These are phyloP conservation scores for Equus przewalskii DNA, from an alignment of 2,113 vertebrate genomes.

Conservation along the genomic window DNA sequence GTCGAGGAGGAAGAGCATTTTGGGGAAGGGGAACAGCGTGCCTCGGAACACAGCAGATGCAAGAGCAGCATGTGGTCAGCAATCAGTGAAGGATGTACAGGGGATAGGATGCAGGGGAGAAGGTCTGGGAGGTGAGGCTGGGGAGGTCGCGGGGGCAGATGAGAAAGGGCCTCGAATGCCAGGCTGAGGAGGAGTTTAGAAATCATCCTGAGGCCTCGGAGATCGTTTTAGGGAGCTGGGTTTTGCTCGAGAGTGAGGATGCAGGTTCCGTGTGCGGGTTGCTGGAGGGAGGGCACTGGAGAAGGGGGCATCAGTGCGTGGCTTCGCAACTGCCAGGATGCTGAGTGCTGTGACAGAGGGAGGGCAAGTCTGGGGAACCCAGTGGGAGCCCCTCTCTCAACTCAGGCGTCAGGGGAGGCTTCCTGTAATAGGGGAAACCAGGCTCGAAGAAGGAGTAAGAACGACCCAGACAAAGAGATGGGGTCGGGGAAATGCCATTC, in stretches of 20 bases:
- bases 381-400: background rate
- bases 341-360: background rate
- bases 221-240: background rate
- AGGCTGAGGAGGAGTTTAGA: background rate
- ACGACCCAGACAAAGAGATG: background rate
- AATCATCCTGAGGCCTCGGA: background rate
- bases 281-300: background rate
- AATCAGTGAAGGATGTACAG: rapidly evolving
- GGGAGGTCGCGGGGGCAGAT: background rate
- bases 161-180: background rate
- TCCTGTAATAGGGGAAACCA: background rate
- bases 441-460: background rate
- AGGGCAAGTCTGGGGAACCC: background rate
- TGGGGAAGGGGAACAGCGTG: background rate
- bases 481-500: background rate
- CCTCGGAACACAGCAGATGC: too few species aligned
- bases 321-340: background rate
- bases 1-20: background rate
- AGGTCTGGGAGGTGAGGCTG: background rate
- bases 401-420: background rate
- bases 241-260: background rate
- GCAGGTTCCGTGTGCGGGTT: background rate
- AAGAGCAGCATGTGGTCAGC: background rate
- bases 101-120: background rate
- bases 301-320: rapidly evolving